A percentile compares a stretch with the other conserved stretches of the same genome.
These are phyloP conservation scores for Drosophila orena DNA, from an alignment of 1,140 invertebrate genomes.

Conservation along the genomic window DNA sequence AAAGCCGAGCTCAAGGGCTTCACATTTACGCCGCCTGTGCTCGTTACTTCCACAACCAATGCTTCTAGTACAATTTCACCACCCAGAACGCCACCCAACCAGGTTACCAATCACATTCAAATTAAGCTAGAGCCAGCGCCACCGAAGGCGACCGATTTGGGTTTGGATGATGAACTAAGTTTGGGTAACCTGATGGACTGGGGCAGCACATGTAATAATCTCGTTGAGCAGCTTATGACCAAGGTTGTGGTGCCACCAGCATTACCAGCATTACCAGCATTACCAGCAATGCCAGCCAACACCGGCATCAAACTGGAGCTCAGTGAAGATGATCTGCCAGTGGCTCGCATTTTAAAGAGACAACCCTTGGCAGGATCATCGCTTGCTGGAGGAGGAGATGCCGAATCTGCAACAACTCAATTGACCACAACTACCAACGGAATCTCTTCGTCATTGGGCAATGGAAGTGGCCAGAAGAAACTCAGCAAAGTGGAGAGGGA, in stretches of 20 bases:
- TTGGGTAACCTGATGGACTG: conserved; percentile 71
- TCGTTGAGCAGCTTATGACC: conserved; percentile 73
- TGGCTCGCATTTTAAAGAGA: conserved; percentile 63
- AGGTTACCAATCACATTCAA: conserved; percentile 66
- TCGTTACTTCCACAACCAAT: conserved; percentile 53
- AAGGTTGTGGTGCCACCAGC: conserved; percentile 17
- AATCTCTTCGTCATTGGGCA: conserved; percentile 29
- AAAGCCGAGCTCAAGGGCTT: conserved; percentile 93
- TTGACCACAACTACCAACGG: conserved; percentile 65
- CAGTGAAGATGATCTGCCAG: conserved; percentile 71
- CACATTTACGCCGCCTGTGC: conserved; percentile 63
- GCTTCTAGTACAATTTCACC: neutral
- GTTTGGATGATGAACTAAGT: conserved; percentile 29
- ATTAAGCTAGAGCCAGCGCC: conserved; percentile 63
- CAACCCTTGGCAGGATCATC: conserved; percentile 21
- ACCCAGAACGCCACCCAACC: conserved; percentile 30
- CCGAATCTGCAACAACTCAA: conserved; percentile 59
- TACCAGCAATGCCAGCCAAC: neutral
- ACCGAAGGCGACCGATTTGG: conserved; percentile 27
- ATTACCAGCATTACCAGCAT: neutral
- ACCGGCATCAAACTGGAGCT: conserved; percentile 64
- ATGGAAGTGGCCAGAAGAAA: conserved; percentile 66
- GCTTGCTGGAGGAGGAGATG: conserved; percentile 19
- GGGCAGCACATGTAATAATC: conserved; percentile 79
- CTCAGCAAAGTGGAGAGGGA: conserved; percentile 74